These are phyloP conservation scores for Dreissena rostriformis DNA, from an alignment of 1,140 invertebrate species.

Conservation along the genomic window DNA sequence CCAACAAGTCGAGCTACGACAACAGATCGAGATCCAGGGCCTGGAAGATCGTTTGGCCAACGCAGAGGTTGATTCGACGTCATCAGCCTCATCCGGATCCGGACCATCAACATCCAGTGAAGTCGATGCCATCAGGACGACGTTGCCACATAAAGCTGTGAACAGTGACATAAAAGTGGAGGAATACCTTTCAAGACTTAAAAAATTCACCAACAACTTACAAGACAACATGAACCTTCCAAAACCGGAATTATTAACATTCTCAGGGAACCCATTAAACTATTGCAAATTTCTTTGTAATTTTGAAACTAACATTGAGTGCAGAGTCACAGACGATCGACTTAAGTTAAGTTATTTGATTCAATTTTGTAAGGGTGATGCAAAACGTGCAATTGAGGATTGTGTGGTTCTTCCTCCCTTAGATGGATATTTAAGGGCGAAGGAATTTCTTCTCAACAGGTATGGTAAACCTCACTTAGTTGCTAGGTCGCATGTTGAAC, in stretches of 20 bases:
- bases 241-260: constrained; percentile 20
- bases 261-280: constrained; percentile 16
- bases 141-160: no score
- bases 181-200: no score
- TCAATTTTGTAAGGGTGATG: constrained; percentile 49
- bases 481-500: constrained; percentile 41
- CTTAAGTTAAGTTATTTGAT: constrained; percentile 49
- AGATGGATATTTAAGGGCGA: constrained; percentile 31
- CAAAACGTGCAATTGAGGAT: constrained; percentile 39
- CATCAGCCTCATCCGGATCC: no score
- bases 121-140: no score
- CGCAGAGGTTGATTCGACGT: no score
- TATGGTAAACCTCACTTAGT: constrained; percentile 49
- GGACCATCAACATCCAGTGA: no score
- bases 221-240: not conserved
- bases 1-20: no score
- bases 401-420: constrained; percentile 46
- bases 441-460: constrained; percentile 23
- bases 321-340: constrained; percentile 20
- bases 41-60: no score
- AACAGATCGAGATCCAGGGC: no score
- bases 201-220: no score
- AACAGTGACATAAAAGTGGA: no score
- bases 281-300: constrained; percentile 29
- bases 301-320: constrained; percentile 32